Conservation (phyloP, 2,888 invertebrate species). For the Phragmatobia fuliginosa region DNA sequence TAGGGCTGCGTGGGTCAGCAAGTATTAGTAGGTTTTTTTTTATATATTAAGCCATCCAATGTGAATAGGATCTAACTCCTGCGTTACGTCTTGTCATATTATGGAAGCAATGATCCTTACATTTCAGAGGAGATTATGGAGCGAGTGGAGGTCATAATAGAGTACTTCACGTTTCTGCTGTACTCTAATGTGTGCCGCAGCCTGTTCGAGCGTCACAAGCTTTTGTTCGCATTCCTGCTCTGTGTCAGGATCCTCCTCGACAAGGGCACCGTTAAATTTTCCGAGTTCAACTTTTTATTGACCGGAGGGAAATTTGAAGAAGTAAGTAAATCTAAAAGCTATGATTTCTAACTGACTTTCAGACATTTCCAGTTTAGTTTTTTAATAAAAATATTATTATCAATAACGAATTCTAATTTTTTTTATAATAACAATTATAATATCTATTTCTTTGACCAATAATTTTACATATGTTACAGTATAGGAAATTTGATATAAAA, state of each 20-base stretch:
- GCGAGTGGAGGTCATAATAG: conserved; percentile 92
- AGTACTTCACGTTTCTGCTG: conserved; percentile 93
- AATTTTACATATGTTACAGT: no score
- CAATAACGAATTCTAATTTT: background rate
- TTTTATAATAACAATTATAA: no score
- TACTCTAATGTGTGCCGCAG: conserved; percentile 96
- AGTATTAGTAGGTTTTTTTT: no score
- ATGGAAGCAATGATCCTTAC: background rate
- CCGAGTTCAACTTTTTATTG: conserved; percentile 92
- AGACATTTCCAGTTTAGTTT: background rate
- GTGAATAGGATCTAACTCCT: no score
- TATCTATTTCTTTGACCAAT: no score
- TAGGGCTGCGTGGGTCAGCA: no score
- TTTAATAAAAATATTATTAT: no score
- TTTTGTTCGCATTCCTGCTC: conserved; percentile 93
- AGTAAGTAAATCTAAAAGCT: conserved; percentile 60
- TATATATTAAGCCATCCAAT: no score
- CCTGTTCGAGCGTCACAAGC: conserved; percentile 95
- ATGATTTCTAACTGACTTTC: background rate
- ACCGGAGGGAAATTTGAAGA: conserved; percentile 89
- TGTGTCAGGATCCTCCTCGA: conserved; percentile 90
- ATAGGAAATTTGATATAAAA: no score
- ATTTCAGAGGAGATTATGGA: conserved; percentile 89
- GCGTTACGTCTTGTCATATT: background rate
- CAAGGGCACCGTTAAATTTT: conserved; percentile 84